Base-by-base conservation (phyloP, 1,140 invertebrate genomes). In the Berghia stephanieae region DNA sequence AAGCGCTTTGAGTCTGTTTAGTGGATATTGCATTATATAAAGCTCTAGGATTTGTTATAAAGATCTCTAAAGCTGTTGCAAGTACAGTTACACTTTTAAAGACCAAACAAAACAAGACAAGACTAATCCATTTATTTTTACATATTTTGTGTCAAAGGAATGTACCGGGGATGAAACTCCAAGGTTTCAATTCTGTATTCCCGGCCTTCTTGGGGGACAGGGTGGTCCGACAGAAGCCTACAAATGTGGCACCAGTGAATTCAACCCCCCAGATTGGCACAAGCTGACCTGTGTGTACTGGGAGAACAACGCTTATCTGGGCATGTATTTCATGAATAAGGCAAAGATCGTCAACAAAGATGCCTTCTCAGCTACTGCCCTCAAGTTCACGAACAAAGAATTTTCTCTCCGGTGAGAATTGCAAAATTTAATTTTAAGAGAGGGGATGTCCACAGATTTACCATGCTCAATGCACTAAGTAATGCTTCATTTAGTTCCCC, bases 261-360 rank as follows among this genome's bases (percentile, higher is more conserved):
- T 78, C 24, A 43, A 68, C 24, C 83, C 81, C 49, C 80, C 79
- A 13, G 83, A 86, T 77, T 85, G 83, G 83, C 84, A 82, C 49
- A 79, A 78, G 16, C 18, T 85, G 6, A 81, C 83, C 77, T 86
- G 85, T 81, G 85, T 86, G 18, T 46, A 79, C 38, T 80, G 77
- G 18, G 83, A 86, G 66, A 78, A 81, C 69, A 85, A 82, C 38
- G 78, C 78, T 16, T 74, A 80, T 3, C 80, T 86, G 24, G 83
- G 85, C 5, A 69, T 80, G 31, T 85, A 79, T 78, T 81, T 81
- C 72, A 40, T 40, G 21, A 81, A 78, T 40, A 43, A 67, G 24
- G n/a, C 31, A 21, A 78, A 71, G 10, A 66, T 68, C n/a, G 71
- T 73, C 3, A 27, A 27, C 13, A 57, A 66, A 18, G 69, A 24